These are phyloP conservation scores for Trichechus manatus DNA, from an alignment of 2,113 vertebrate genomes.

Conservation along the genomic window DNA sequence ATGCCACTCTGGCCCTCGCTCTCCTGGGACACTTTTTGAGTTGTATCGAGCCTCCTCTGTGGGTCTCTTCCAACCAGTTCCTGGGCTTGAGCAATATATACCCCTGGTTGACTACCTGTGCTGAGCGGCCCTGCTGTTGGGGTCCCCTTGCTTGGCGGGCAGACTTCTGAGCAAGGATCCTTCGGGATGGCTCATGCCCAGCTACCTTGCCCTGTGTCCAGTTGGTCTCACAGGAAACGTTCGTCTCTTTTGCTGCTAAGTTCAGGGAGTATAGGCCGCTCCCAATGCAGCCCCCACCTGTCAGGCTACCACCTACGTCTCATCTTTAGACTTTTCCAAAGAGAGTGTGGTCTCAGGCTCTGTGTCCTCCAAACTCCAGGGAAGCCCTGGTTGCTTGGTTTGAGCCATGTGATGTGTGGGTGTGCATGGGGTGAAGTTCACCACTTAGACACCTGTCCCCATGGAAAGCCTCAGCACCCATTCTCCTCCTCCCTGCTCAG, in stretches of 20 bases:
- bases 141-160: too few relatives aligned
- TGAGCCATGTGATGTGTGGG: neutral
- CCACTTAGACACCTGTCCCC: neutral
- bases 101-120: neutral
- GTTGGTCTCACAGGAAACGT: neutral
- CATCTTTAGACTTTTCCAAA: neutral
- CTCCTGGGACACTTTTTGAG: neutral
- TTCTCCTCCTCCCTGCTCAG: neutral
- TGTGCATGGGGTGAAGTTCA: neutral
- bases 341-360: neutral
- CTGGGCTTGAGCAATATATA: neutral
- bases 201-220: neutral
- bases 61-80: neutral
- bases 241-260: neutral
- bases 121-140: neutral
- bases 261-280: neutral
- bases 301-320: neutral
- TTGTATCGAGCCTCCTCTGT: neutral
- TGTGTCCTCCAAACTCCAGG: neutral
- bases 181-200: neutral
- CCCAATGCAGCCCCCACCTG: neutral
- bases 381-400: neutral
- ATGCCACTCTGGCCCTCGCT: neutral
- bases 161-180: neutral
- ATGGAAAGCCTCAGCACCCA: neutral